Conservation (phyloP, 2,113 vertebrate genomes). For the Phalacrocorax pelagicus region DNA sequence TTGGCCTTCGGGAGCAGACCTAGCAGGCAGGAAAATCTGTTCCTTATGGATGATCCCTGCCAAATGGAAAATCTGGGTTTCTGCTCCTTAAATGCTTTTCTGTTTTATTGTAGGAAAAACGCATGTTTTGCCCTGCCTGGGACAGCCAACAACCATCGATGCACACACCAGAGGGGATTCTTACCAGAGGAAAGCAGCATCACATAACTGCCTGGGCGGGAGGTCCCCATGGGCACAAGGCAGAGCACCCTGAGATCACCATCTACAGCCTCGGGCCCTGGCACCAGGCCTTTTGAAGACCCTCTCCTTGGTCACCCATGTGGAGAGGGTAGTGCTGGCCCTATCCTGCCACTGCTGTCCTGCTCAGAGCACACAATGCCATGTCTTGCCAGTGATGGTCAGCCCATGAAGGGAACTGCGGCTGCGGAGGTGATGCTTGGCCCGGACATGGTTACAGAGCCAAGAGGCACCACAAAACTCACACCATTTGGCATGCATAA, state of each 20-base stretch:
- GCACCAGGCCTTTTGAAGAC: neutral
- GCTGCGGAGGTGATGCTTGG: neutral
- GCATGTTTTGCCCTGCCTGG: neutral
- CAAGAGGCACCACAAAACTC: neutral
- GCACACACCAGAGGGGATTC: neutral
- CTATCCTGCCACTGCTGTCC: neutral
- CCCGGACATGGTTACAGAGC: neutral
- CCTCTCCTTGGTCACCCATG: neutral
- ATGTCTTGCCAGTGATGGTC: rapidly evolving
- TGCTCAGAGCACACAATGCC: neutral
- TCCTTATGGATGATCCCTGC: neutral
- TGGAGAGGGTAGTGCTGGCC: neutral
- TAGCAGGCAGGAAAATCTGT: neutral
- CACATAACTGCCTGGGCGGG: rapidly evolving
- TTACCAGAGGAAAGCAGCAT: neutral
- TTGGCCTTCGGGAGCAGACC: neutral
- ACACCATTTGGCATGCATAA: neutral
- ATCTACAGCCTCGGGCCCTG: neutral
- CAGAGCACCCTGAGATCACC: neutral
- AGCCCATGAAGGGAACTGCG: neutral
- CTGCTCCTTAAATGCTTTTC: neutral
- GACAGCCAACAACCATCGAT: neutral
- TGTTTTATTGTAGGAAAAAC: neutral
- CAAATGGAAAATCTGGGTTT: neutral
- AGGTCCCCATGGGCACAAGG: neutral